phyloP scores from a whole-genome alignment of 2,113 vertebrate genomes.

The Laticauda colubrina region DNA sequence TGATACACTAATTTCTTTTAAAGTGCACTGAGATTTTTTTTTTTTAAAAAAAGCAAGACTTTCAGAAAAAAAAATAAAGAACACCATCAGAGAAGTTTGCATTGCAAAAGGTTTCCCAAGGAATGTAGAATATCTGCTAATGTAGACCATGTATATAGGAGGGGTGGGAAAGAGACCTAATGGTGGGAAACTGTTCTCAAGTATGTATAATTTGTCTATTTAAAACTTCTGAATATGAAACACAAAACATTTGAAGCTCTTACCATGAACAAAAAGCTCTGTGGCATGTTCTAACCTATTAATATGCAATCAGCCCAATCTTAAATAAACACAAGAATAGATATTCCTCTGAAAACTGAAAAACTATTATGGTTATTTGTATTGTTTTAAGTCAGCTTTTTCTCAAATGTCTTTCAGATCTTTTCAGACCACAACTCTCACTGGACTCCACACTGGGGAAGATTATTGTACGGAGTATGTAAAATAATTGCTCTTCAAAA shows the following conservation, averaged over 20 bases:
- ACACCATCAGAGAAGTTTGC: neutral
- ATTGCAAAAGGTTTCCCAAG: neutral
- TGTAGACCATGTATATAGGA: neutral
- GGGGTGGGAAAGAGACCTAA: neutral
- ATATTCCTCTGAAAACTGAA: neutral
- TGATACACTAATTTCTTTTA: neutral
- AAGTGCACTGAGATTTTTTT: neutral
- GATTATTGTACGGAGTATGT: neutral
- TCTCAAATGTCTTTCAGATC: neutral
- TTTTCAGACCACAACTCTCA: neutral
- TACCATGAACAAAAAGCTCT: neutral
- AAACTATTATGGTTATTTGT: neutral
- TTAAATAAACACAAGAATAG: neutral
- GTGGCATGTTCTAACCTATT: neutral
- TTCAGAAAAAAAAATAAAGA: neutral
- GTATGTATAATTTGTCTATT: neutral
- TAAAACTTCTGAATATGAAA: neutral
- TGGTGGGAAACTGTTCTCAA: neutral
- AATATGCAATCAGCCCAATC: neutral
- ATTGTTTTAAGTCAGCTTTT: neutral
- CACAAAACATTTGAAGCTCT: neutral
- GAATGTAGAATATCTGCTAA: neutral
- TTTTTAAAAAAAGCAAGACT: neutral
- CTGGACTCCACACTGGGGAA: neutral
- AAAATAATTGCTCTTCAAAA: neutral